phyloP scores from a whole-genome alignment of 2,888 invertebrate genomes.

The Drosophila robusta region DNA sequence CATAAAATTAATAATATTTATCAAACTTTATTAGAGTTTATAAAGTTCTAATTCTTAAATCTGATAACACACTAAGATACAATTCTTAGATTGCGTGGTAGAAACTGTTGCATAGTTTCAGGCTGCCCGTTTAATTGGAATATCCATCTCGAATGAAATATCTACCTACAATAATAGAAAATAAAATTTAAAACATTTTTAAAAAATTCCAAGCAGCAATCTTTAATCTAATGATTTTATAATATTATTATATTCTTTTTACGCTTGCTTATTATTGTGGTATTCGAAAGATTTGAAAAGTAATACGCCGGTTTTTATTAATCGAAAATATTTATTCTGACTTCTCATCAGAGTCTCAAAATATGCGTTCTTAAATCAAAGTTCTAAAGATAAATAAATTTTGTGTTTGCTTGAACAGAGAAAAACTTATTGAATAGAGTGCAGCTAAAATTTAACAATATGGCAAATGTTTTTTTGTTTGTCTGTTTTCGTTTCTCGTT shows the following conservation, averaged over 20 bases:
- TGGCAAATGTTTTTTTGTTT: slow-evolving; percentile 60
- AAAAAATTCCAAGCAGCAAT: too few species aligned
- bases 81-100: not conserved
- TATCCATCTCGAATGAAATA: too few species aligned
- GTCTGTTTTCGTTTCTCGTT: slow-evolving; percentile 14
- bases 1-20: too few species aligned
- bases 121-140: slow-evolving; percentile 7
- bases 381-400: slow-evolving; percentile 56
- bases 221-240: too few species aligned
- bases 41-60: too few species aligned
- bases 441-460: slow-evolving; percentile 67
- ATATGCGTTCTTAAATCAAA: slow-evolving; percentile 57
- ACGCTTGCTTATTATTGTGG: not conserved
- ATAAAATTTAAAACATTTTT: too few species aligned
- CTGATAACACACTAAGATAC: too few species aligned
- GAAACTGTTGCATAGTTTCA: slow-evolving; percentile 37
- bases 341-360: slow-evolving; percentile 59
- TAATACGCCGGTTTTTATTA: slow-evolving; percentile 13
- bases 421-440: slow-evolving; percentile 47
- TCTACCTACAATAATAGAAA: too few species aligned
- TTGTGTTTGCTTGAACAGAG: slow-evolving; percentile 43
- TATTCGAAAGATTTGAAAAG: not conserved
- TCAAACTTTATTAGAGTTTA: too few species aligned
- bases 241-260: too few species aligned
- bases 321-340: slow-evolving; percentile 74